These are phyloP conservation scores for Venturia canescens DNA, from an alignment of 1,140 invertebrate species.

Conservation along the genomic window DNA sequence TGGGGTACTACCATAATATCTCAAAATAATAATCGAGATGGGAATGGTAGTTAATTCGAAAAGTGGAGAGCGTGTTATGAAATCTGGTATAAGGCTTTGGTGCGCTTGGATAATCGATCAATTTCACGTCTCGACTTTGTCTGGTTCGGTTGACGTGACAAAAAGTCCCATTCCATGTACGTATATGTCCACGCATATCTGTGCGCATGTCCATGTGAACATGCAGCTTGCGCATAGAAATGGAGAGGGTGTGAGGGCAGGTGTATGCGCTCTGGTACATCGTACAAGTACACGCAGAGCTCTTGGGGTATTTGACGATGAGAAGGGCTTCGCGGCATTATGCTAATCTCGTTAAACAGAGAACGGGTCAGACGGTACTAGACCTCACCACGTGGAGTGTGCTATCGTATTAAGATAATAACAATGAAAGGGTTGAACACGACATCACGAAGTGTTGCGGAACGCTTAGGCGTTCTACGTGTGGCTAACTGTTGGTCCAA, in stretches of 20 bases:
- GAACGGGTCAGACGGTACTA: conserved; percentile 67
- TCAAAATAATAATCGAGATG: no score
- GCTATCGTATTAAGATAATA: conserved; percentile 68
- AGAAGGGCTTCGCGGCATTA: conserved; percentile 69
- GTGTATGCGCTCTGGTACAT: neutral
- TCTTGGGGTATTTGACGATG: conserved; percentile 38
- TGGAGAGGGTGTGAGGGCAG: neutral
- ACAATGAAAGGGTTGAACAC: conserved; percentile 65
- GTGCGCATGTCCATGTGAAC: neutral
- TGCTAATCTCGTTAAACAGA: conserved; percentile 69
- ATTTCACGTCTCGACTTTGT: conserved; percentile 4
- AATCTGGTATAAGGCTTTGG: neutral
- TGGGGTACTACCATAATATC: no score
- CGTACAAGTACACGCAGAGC: conserved; percentile 7
- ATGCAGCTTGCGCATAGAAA: neutral
- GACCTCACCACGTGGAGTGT: conserved; percentile 55
- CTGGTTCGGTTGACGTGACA: conserved; percentile 23
- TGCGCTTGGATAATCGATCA: conserved; percentile 9
- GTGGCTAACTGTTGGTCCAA: neutral
- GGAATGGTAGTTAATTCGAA: no score
- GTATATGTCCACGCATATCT: neutral
- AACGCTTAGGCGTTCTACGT: neutral
- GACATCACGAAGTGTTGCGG: conserved; percentile 36
- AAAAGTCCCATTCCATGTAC: neutral
- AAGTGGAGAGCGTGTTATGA: no score